Evolutionary conservation across 1,140 invertebrate genomes (phyloP), one percentile per base, ranked within the genome.

Genomic region (Neuroterus valhalla): DNA sequence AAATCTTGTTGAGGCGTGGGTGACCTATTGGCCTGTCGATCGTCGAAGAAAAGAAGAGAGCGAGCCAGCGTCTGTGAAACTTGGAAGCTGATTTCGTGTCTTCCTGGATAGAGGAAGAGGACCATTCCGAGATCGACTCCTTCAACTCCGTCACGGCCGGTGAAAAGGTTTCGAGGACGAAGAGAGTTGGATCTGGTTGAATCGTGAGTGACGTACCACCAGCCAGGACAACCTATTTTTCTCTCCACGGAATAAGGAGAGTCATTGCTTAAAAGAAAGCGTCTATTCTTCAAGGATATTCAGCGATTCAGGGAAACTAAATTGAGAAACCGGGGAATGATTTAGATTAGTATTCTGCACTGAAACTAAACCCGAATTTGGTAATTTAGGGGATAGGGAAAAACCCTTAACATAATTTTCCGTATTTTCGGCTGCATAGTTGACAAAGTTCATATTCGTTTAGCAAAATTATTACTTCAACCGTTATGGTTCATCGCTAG

Each of bases 81-180:
- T 81, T 71, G 55, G 46, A n/a, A 74, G 67, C 68, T 74, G 42
- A 70, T 75, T 71, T 26, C 55, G 55, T 62, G 76, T 76, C 75
- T 76, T 78, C 75, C 62, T 77, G 72, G 71, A 75, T 66, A 50
- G 71, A 73, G 66, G 74, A 75, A 70, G 23, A 42, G 62, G 62
- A 71, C 70, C 70, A 66, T 66, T 44, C 70, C 3, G 45, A 62
- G 71, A 74, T 75, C 70, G 71, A 70, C 70, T 72, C 75, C 74
- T 69, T 48, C 46, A 48, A 48, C 75, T 80, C 71, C 70, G 76
- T 45, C 68, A 75, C 72, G 78, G 50, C 14, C 67, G 69, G 67
- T 77, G 66, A 70, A 77, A 81, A 78, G 75, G 79, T 81, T 81
- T 81, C 73, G 75, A 77, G 79, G 77, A 72, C 79, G 78, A 78